Percentiles rank a stretch among this genome's conserved stretches.
phyloP scores from a whole-genome alignment of 2,113 vertebrate genomes.

The Dissostichus mawsoni region DNA sequence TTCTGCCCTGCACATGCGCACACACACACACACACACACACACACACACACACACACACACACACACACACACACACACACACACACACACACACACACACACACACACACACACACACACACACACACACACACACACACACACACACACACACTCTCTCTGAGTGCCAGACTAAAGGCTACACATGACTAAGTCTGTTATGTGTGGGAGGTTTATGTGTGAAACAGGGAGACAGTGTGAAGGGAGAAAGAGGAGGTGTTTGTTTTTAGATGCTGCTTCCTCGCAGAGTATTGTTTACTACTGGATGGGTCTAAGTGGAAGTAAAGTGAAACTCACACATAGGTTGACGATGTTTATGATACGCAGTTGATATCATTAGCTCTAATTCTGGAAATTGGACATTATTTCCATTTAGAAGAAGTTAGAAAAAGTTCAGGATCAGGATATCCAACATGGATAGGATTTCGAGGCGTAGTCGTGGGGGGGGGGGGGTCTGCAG shows the following conservation, averaged over 20 bases:
- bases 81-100: slow-evolving; percentile 1
- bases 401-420: background rate
- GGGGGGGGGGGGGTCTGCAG: too few relatives aligned
- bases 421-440: background rate
- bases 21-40: background rate
- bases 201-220: slow-evolving; percentile 64
- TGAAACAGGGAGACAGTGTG: slow-evolving; percentile 57
- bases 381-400: background rate
- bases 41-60: slow-evolving; percentile 1
- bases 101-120: background rate
- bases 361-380: background rate
- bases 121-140: slow-evolving; percentile 12
- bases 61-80: background rate
- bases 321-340: background rate
- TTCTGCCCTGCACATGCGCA: slow-evolving; percentile 15
- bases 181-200: slow-evolving; percentile 62
- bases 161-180: slow-evolving; percentile 57
- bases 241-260: slow-evolving; percentile 25
- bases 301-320: slow-evolving; percentile 26
- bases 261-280: slow-evolving; percentile 51
- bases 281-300: slow-evolving; percentile 54
- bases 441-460: too few relatives aligned
- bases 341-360: background rate
- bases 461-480: too few relatives aligned
- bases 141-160: slow-evolving; percentile 10